Percentiles rank a stretch among this genome's conserved stretches.
Conservation (phyloP, 2,888 invertebrate species). For the Leptarthrus brevirostris region DNA sequence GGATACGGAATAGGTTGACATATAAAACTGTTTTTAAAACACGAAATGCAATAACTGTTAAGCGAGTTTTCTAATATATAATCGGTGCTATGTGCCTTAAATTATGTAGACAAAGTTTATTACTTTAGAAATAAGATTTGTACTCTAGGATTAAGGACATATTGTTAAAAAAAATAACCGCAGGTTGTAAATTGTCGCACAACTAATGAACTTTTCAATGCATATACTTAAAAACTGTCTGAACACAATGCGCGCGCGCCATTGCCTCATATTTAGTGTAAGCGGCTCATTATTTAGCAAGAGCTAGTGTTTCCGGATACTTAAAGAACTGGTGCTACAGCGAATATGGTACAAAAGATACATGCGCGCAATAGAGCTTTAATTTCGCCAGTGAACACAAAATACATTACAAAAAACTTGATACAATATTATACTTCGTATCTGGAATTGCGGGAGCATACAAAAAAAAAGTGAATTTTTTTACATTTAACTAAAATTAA, state of each 20-base stretch:
- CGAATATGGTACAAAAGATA: neutral
- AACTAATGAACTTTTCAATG: neutral
- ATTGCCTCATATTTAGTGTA: neutral
- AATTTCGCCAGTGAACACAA: conserved; percentile 30
- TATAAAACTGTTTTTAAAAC: conserved; percentile 37
- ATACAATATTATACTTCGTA: too few species aligned
- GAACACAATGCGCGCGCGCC: neutral
- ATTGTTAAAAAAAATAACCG: conserved; percentile 4
- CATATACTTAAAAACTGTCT: conserved; percentile 23
- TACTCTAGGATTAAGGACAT: conserved; percentile 5
- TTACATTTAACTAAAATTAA: neutral
- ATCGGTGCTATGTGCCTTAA: conserved; percentile 50
- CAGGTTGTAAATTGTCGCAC: conserved; percentile 11
- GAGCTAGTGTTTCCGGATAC: neutral
- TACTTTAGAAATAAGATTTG: neutral
- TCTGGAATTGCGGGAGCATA: neutral
- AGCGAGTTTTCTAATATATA: conserved; percentile 26
- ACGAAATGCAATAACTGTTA: conserved; percentile 52
- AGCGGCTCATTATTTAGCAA: neutral
- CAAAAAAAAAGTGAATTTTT: neutral
- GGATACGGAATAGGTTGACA: conserved; percentile 23
- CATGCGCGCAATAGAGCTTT: neutral
- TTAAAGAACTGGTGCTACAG: conserved; percentile 5
- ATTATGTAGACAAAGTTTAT: conserved; percentile 37
- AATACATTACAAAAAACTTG: neutral